Percentiles rank a stretch among this genome's conserved stretches.
Conservation (phyloP, 2,113 vertebrate genomes). For the Tyto alba region DNA sequence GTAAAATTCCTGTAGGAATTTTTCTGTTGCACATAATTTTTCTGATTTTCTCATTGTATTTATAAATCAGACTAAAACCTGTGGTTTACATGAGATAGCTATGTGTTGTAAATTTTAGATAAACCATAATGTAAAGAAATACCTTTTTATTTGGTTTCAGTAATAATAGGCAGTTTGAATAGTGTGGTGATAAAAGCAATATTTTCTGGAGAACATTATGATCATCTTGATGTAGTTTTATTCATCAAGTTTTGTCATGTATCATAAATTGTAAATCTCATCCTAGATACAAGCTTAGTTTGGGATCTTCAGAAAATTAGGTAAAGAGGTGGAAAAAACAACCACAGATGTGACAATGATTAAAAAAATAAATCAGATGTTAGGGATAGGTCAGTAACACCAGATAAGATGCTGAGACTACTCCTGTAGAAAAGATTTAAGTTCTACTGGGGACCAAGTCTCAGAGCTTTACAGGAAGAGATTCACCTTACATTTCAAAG, state of each 20-base stretch:
- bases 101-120: background rate
- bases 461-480: background rate
- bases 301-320: background rate
- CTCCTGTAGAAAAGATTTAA: background rate
- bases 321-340: background rate
- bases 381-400: background rate
- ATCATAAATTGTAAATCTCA: background rate
- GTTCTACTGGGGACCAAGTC: background rate
- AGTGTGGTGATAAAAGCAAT: background rate
- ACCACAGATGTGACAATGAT: background rate
- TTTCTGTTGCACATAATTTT: background rate
- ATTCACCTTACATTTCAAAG: background rate
- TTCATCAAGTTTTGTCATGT: background rate
- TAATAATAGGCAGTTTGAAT: background rate
- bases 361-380: background rate
- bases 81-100: background rate
- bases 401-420: background rate
- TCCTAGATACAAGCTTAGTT: background rate
- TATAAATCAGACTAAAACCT: background rate
- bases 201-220: background rate
- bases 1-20: background rate
- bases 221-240: background rate
- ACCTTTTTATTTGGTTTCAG: background rate
- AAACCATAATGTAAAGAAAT: background rate
- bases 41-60: background rate